Base-by-base conservation (phyloP, 2,888 invertebrate species). In the Oscheius sp. region DNA sequence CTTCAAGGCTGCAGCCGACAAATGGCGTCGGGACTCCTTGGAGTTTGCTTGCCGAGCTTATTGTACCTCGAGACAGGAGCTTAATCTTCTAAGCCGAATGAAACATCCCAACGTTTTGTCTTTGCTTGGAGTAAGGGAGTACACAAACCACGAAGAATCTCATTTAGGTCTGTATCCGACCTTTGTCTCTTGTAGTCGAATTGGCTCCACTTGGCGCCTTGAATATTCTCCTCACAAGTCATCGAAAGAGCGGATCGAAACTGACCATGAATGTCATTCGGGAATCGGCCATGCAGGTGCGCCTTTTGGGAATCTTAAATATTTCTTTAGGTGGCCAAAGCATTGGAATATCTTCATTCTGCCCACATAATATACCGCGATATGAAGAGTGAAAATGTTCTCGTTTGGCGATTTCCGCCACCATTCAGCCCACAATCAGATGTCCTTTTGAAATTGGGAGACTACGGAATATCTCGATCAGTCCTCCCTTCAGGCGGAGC, bases 21-120 rank as follows among this genome's bases (percentile, higher is more conserved):
- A 96, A 88, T 97, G 97, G 96, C 94, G 94, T 86, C 92, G 96
- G 45, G 95, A 96, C 89, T 95, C 96, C 0, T 89, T 93, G 35
- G 94, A 96, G 87, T 94, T 94, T 76, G 94, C 96, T 0, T 95
- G 95, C 87, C 94, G 96, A 89, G 96, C 98, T 0, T 98, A 99
- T 90, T 95, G 95, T 89, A 96, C 95, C 0, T 95, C 96, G 1
- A 91, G 80, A 59, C 79, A 78, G 64, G 98, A 99, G 90, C 91
- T 98, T 71, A 93, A 93, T 84, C 95, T 98, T 77, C 91, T 99
- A 63, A 89, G 93, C 69, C 93, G 93, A 7, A 91, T 98, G 69
- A 92, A 93, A 68, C 98, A 99, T 91, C 92, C 93, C 1, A 94
- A 97, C 90, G 95, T 98, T 77, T 94, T 97, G 69, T 94, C 95